Base-by-base conservation (phyloP, 2,797 vertebrate genomes). In the Scomberomorus guttatus region DNA sequence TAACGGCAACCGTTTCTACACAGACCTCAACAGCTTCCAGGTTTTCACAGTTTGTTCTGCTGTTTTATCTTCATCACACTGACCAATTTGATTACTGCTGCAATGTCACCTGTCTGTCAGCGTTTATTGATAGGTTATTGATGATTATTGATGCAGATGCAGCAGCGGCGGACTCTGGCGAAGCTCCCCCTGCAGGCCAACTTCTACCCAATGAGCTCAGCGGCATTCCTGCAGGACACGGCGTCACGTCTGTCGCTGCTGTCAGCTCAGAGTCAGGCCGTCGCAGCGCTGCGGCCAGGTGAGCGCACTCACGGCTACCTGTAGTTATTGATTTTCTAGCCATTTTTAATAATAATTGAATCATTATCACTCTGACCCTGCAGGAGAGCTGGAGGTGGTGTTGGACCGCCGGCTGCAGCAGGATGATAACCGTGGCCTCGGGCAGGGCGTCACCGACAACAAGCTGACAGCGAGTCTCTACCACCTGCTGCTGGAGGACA, bases 141-240 rank as follows among this genome's bases (percentile, higher is more conserved):
- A 71, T 60, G 29, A 18, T 25, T 37, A 18, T 27, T 37, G 77
- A 65, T 86, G 71, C 89, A 99, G 97, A 97, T 98, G 91, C 97
- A 98, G 77, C 96, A 97, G 62, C 94, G 98, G 74, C 81, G 92
- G 81, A 96, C 95, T 0, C 93, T 97, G 91, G 87, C 54, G 50
- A 99, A 98, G 92, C 93, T 99, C 72, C 97, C 97, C 55, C 88
- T 98, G 86, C 98, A 99, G 94, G 98, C 97, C 2, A 98, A 98
- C 91, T 95, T 99, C 46, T 99, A 97, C 87, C 98, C 98, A 0
- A 97, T 98, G 97, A 95, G 87, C 48, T 96, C 96, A 7, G 96
- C 97, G 86, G 85, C 92, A 0, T 98, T 98, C 69, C 84, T 99
- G 59, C 97, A 99, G 92, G 97, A 99, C 78, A 15, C 67, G 0